Percentiles rank a stretch among this genome's conserved stretches.
phyloP scores from a whole-genome alignment of 2,113 vertebrate species.

The Phylloscopus whistleri region DNA sequence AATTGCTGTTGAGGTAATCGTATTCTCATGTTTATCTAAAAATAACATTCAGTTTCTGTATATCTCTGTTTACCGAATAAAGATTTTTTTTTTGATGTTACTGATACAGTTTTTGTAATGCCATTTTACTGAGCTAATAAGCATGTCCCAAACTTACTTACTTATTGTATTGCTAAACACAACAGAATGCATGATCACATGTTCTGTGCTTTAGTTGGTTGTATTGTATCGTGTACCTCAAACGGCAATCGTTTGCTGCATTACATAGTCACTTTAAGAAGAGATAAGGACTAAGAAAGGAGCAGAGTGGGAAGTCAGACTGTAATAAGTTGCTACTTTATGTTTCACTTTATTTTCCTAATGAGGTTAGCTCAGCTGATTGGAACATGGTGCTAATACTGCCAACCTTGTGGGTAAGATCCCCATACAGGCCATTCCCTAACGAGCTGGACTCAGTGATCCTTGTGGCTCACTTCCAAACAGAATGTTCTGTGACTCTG shows the following conservation, averaged over 20 bases:
- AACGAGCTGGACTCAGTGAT: not conserved
- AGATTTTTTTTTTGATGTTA: not conserved
- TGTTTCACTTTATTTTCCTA: not conserved
- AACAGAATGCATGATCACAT: fast-evolving
- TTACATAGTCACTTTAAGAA: not conserved
- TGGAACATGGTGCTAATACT: not conserved
- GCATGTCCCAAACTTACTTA: not conserved
- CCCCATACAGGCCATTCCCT: too few relatives aligned
- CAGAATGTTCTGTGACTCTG: not conserved
- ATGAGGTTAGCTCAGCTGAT: not conserved
- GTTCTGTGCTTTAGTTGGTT: not conserved
- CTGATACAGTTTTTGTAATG: not conserved
- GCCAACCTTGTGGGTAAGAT: not conserved
- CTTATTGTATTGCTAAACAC: not conserved
- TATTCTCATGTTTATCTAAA: not conserved
- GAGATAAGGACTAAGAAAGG: not conserved
- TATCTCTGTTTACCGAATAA: not conserved
- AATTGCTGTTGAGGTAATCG: not conserved
- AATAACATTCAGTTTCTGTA: not conserved
- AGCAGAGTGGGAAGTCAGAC: not conserved
- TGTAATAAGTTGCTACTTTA: not conserved
- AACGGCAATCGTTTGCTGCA: not conserved
- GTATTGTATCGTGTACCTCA: not conserved
- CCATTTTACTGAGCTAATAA: not conserved
- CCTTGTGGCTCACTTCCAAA: not conserved